Evolutionary conservation across 2,113 vertebrate species (phyloP), one percentile per base, ranked within the genome.

Genomic region (Polypterus bichir): DNA sequence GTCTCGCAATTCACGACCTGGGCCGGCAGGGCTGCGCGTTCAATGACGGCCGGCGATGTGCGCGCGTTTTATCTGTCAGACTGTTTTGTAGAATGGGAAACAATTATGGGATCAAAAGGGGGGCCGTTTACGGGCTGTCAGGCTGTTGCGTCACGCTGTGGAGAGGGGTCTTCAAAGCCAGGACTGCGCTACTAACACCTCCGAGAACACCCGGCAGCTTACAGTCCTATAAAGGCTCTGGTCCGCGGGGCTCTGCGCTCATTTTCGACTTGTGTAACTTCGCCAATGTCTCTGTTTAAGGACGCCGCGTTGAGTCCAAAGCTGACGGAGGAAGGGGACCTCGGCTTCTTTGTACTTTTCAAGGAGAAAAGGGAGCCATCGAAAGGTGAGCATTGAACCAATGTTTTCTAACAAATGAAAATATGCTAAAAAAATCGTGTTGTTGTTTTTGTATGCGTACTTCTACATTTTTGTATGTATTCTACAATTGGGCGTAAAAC

Each of bases 211-310:
- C 6, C 6, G 49, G 9, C 49, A 51, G 49, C 27, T 27, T 27
- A 27, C 27, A 27, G 27, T 27, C 27, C 27, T 27, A 27, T 27
- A 27, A 27, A 27, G 27, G 27, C 27, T 27, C 27, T 27, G 27
- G 27, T 2, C 27, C 27, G 27, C 2, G 27, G 27, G 27, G 27
- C 27, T 27, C 27, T 27, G 47, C 11, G 9, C 47, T 27, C 46
- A 60, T 10, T 49, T 65, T 47, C 11, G 54, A 27, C 3, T 47
- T 60, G 51, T 44, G 47, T 51, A 46, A 53, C 4, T 44, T 8
- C 49, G 9, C 48, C 46, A 8, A 82, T 82, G 78, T 68, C 77
- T 65, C 67, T 76, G 51, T 79, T 80, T 62, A 46, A 76, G 71
- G 75, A 79, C 59, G 57, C 68, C 0, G 76, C 76, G 9, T 62